Conservation (phyloP, 2,113 vertebrate genomes). For the Abramis brama region DNA sequence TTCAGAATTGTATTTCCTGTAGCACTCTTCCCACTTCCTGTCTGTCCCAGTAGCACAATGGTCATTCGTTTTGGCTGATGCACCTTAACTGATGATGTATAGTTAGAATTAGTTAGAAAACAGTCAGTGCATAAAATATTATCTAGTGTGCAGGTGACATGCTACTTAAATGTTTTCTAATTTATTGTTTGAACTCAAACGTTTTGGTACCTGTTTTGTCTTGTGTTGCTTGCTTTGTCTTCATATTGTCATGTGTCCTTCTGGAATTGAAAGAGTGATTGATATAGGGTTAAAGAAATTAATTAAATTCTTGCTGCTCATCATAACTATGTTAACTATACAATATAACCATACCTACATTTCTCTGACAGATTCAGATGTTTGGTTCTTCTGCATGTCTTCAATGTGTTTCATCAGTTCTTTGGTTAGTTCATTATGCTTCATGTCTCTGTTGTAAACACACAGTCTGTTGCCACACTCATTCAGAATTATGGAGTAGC, state of each 20-base stretch:
- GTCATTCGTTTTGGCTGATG: neutral
- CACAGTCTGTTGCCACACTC: neutral
- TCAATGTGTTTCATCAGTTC: neutral
- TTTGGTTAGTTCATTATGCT: neutral
- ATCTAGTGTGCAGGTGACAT: neutral
- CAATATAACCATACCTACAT: neutral
- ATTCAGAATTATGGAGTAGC: neutral
- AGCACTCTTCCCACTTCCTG: constrained; percentile 44
- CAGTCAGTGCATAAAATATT: neutral
- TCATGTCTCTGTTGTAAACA: neutral
- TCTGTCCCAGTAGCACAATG: constrained; percentile 45
- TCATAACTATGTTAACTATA: neutral
- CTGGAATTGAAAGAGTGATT: neutral
- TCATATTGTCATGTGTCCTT: neutral
- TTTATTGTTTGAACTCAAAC: neutral
- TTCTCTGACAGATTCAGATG: neutral
- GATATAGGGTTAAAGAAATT: neutral
- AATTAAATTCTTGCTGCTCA: neutral
- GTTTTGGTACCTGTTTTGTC: neutral
- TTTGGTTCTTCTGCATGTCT: neutral
- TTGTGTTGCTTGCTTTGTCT: too few relatives aligned
- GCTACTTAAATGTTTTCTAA: neutral
- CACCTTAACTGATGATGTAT: neutral
- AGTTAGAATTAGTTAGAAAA: neutral
- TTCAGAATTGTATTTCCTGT: constrained; percentile 44